These are phyloP conservation scores for Seriola quinqueradiata DNA, from an alignment of 2,113 vertebrate genomes.

Conservation along the genomic window DNA sequence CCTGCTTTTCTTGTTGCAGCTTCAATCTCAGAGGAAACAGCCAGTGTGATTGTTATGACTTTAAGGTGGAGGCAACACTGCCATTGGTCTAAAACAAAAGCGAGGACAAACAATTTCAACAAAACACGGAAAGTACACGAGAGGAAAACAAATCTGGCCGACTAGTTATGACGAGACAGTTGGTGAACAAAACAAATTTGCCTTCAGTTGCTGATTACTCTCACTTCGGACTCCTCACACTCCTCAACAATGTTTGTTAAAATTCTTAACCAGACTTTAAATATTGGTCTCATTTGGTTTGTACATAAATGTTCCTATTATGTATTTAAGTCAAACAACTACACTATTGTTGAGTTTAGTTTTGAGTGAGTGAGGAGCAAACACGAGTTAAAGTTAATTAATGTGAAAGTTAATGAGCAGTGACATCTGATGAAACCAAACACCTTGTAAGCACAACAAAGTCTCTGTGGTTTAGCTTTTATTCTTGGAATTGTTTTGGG, in stretches of 20 bases:
- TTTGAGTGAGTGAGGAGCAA: too few species aligned
- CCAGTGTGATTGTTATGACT: slow-evolving; percentile 1
- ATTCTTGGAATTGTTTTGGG: too few species aligned
- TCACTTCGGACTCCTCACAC: too few species aligned
- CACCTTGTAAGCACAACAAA: neutral
- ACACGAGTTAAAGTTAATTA: neutral
- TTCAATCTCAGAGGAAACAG: slow-evolving; percentile 11
- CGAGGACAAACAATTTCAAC: neutral
- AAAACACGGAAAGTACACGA: neutral
- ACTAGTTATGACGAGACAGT: neutral
- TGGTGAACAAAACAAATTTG: neutral
- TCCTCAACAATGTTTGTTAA: too few species aligned
- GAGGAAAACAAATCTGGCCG: neutral
- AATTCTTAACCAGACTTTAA: too few species aligned
- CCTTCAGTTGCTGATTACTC: neutral
- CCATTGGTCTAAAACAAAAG: neutral
- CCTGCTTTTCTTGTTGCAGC: slow-evolving; percentile 3
- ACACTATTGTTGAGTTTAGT: too few species aligned
- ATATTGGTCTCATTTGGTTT: too few species aligned
- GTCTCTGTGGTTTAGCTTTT: neutral
- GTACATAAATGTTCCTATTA: too few species aligned
- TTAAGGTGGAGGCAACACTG: neutral
- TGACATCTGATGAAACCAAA: neutral
- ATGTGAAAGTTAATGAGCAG: neutral
- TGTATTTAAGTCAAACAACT: too few species aligned